Percentiles rank a stretch among this genome's conserved stretches.
These are phyloP conservation scores for Ophion costatus DNA, from an alignment of 2,888 invertebrate genomes.

Conservation along the genomic window DNA sequence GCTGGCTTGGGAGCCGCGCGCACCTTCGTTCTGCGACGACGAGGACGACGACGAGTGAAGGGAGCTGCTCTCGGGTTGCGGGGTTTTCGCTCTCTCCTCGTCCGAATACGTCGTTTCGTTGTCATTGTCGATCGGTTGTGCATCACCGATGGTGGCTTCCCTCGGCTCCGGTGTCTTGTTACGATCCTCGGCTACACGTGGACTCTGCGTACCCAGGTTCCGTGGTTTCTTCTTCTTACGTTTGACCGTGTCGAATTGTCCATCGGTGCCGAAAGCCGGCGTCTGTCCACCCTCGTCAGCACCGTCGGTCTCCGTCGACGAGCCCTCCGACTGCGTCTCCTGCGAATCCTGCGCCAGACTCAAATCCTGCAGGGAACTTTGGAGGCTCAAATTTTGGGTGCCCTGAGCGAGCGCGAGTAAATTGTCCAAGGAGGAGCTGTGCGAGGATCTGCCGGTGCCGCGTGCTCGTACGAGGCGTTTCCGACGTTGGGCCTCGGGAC, in stretches of 20 bases:
- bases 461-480: slow-evolving; percentile 92
- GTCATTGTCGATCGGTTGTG: slow-evolving; percentile 85
- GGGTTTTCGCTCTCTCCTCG: slow-evolving; percentile 88
- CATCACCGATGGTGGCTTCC: slow-evolving; percentile 84
- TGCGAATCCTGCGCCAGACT: slow-evolving; percentile 78
- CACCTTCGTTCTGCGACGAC: slow-evolving; percentile 68
- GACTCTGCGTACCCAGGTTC: slow-evolving; percentile 81
- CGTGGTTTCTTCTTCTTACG: slow-evolving; percentile 91
- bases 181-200: slow-evolving; percentile 85
- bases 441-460: slow-evolving; percentile 92
- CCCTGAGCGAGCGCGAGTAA: slow-evolving; percentile 85
- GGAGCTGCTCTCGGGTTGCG: slow-evolving; percentile 86
- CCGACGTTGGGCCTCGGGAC: slow-evolving; percentile 91
- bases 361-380: slow-evolving; percentile 80
- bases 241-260: slow-evolving; percentile 92
- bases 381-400: slow-evolving; percentile 79
- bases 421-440: slow-evolving; percentile 93
- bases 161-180: slow-evolving; percentile 87
- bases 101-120: slow-evolving; percentile 85
- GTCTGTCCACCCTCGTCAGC: slow-evolving; percentile 85
- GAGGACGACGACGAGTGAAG: slow-evolving; percentile 62
- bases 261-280: slow-evolving; percentile 88
- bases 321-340: slow-evolving; percentile 84
- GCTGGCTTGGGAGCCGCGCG: slow-evolving; percentile 69
- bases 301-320: slow-evolving; percentile 90